Percentiles rank a stretch among this genome's conserved stretches.
These are phyloP conservation scores for Epinephelus moara DNA, from an alignment of 2,113 vertebrate species.

Conservation along the genomic window DNA sequence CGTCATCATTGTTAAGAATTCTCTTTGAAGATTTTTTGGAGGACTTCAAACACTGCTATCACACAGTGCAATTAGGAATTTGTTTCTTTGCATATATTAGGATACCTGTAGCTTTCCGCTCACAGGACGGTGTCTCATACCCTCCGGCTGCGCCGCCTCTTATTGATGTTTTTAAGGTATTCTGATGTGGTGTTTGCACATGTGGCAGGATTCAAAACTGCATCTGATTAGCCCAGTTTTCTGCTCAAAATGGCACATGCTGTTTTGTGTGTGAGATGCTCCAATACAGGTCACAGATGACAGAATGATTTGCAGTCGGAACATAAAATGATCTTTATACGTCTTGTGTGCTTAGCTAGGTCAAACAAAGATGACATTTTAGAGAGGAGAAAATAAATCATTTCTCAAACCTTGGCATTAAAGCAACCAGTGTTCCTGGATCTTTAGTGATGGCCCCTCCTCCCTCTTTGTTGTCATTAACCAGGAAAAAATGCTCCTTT, in stretches of 20 bases:
- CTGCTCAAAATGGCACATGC: neutral
- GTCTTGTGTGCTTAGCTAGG: neutral
- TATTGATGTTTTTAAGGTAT: neutral
- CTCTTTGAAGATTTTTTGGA: constrained; percentile 8
- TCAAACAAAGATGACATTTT: constrained; percentile 1
- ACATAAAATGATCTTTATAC: neutral
- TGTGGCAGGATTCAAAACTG: constrained; percentile 31
- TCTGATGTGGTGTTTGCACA: neutral
- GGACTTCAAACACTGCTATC: neutral
- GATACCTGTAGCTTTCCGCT: neutral
- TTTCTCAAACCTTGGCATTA: neutral
- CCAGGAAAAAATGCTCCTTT: too few species aligned
- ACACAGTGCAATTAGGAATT: neutral
- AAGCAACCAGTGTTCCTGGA: neutral
- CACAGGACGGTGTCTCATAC: neutral
- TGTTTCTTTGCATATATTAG: neutral
- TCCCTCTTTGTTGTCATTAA: neutral
- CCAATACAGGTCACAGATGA: neutral
- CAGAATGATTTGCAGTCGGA: neutral
- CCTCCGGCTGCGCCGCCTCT: neutral
- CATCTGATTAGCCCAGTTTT: constrained; percentile 32
- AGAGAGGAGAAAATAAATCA: neutral
- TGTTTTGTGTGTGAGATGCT: neutral
- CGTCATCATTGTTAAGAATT: neutral
- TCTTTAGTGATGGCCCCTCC: neutral